phyloP scores from a whole-genome alignment of 2,797 vertebrate species.

The Xenentodon cancila region DNA sequence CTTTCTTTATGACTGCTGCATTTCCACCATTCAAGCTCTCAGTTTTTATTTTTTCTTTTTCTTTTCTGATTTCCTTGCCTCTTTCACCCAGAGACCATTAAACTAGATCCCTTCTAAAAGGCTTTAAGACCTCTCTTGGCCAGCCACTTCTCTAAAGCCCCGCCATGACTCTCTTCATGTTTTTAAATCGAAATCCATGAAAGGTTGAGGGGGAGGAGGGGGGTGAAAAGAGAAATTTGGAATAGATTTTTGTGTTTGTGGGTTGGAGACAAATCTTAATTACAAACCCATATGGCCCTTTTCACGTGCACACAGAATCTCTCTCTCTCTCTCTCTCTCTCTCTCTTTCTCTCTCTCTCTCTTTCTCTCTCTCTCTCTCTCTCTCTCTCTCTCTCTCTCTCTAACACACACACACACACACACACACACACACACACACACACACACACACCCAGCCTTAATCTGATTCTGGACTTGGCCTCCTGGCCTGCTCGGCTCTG shows the following conservation, averaged over 20 bases:
- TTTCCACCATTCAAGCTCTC: slow-evolving; percentile 56
- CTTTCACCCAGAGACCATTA: slow-evolving; percentile 72
- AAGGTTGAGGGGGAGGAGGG: slow-evolving; percentile 39
- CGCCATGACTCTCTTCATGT: slow-evolving; percentile 68
- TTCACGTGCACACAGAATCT: background rate
- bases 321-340: too few species aligned
- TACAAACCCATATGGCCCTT: slow-evolving; percentile 56
- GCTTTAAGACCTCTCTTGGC: slow-evolving; percentile 70
- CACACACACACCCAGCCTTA: slow-evolving; percentile 27
- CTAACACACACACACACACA: too few species aligned
- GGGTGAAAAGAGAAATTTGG: slow-evolving; percentile 43
- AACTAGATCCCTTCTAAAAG: slow-evolving; percentile 73
- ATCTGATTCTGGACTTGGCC: slow-evolving; percentile 68
- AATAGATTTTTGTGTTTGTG: slow-evolving; percentile 58
- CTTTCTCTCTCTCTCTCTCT: too few species aligned
- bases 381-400: too few species aligned
- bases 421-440: slow-evolving; percentile 4
- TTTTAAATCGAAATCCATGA: slow-evolving; percentile 73
- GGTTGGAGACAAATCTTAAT: slow-evolving; percentile 62
- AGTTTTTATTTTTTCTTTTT: slow-evolving; percentile 21
- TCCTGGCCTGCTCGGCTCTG: slow-evolving; percentile 53
- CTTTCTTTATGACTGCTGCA: slow-evolving; percentile 68
- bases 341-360: too few species aligned
- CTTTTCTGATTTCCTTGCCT: slow-evolving; percentile 50
- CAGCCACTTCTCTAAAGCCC: slow-evolving; percentile 63